Evolutionary conservation across 37 sponge, comb jelly and placozoan genomes (phyloP), one percentile per base, ranked within the genome.

Genomic region (Ephydatia muelleri): DNA sequence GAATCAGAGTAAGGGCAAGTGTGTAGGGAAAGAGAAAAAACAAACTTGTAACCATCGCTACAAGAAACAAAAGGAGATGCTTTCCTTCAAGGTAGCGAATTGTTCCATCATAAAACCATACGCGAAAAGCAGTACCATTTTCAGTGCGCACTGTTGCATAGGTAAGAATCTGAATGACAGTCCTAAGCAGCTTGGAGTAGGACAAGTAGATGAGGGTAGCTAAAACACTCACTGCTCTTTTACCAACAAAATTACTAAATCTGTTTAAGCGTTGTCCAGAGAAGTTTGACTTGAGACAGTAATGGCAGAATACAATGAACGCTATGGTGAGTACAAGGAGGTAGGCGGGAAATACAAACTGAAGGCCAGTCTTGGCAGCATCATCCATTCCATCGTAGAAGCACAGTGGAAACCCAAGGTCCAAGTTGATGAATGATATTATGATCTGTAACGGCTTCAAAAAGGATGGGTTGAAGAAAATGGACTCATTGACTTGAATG

Each of bases 131-230:
- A 39, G 23, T 32, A 2, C 4, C 1, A 5, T 64, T 67, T 33
- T 43, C 57, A 27, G 37, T 22, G 32, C 12, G 0, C 30, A 82
- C 33, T 3, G 6, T 40, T 43, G 49, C 38, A 38, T 72, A 82
- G 4, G 31, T 47, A 12, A 76, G 31, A 2, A 49, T 70, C 8
- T 38, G 5, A 26, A 78, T 85, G 1, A 67, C 30, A 43, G 86
- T 72, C 11, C 86, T 67, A 31, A 68, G 23, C 16, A 87, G 47
- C 32, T 87, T 87, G 25, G 75, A 70, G 3, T 68, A 69, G 16
- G 88, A 82, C 11, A 87, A 82, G 5, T 81, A 49, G 34, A 87
- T 66, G 21, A 87, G 64, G 13, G 88, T 87, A 33, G 88, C 82
- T 22, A 87, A 48, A 9, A 87, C 79, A 25, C 47, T 68, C 0